These are phyloP conservation scores for Aleiodes sp. DNA, from an alignment of 1,140 invertebrate genomes.

Conservation along the genomic window DNA sequence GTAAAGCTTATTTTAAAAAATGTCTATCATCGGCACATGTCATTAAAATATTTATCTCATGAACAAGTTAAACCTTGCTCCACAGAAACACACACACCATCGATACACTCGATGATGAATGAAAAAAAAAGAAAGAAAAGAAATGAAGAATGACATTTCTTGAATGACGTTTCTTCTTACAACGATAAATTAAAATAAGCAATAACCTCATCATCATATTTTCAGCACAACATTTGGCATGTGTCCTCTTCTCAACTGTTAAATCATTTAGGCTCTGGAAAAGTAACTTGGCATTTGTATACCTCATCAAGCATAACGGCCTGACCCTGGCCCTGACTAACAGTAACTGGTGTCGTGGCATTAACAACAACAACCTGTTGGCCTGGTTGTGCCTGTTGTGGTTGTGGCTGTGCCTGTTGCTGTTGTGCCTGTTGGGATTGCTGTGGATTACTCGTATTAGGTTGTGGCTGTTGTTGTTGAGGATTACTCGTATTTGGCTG, in stretches of 20 bases:
- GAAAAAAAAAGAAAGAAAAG: not conserved
- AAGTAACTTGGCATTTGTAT: slow-evolving; percentile 68
- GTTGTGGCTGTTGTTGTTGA: slow-evolving; percentile 54
- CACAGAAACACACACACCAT: not conserved
- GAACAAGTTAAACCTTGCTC: slow-evolving; percentile 7
- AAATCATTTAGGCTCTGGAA: slow-evolving; percentile 67
- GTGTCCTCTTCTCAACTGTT: slow-evolving; percentile 48
- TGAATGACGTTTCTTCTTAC: not conserved
- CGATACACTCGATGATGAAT: not conserved
- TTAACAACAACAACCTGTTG: slow-evolving; percentile 64
- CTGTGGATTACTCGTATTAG: not conserved
- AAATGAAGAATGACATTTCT: not conserved
- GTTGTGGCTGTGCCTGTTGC: slow-evolving; percentile 35
- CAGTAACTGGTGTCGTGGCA: slow-evolving; percentile 60
- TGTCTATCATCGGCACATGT: slow-evolving; percentile 9
- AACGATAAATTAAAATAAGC: slow-evolving; percentile 31
- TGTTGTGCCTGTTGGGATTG: slow-evolving; percentile 25
- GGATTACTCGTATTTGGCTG: slow-evolving; percentile 56
- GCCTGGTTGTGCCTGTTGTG: slow-evolving; percentile 52
- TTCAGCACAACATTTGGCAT: slow-evolving; percentile 45
- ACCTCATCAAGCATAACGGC: slow-evolving; percentile 64
- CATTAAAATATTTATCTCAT: not conserved
- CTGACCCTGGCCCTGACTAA: slow-evolving; percentile 62
- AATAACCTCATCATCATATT: slow-evolving; percentile 35
- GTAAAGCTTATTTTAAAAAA: slow-evolving; percentile 14